Base-by-base conservation (phyloP, 2,888 invertebrate species). In the Mesorhabditis spiculigera region DNA sequence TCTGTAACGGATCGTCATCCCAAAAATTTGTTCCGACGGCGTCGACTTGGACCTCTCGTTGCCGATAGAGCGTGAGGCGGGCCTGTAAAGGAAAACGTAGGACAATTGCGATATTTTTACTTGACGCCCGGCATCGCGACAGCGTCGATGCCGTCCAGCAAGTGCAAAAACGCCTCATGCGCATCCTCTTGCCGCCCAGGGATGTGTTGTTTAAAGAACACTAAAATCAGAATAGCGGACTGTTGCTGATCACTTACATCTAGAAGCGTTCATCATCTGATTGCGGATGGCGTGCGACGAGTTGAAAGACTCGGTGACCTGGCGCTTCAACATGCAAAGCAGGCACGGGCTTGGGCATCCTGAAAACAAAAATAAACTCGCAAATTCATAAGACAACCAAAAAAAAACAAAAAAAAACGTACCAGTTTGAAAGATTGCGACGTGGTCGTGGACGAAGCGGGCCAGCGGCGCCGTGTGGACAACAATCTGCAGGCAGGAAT, bases 1-100 rank as follows among this genome's bases (percentile, higher is more conserved):
- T 66, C 70, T 71, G 68, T 79, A 78, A 16, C 80, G 61, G 5
- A 83, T 65, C 43, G 75, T 81, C 5, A 82, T 82, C 13, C 81
- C 82, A 63, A 82, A 82, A 41, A 82, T 82, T 67, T 82, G 79
- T 70, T 82, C 82, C 6, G 83, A 73, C 13, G 79, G 75, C 5
- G 81, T 80, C 5, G 78, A 76, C 8, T 50, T 50, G 8, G 58
- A 50, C n/a, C 58, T 50, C n/a, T 50, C 58, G n/a, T n/a, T 50
- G n/a, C 58, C n/a, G 8, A n/a, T 13, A 3, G 58, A 13, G 10
- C 58, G 58, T 50, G 58, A 50, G n/a, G 58, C 58, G n/a, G 58
- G 58, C 58, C 58, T 50, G n/a, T n/a, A 63, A n/a, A 63, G 8
- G 41, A 8, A n/a, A 28, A n/a, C 6, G 63, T 16, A 8, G 41